These are phyloP conservation scores for Brachypteracias leptosomus DNA, from an alignment of 2,113 vertebrate species.

Conservation along the genomic window DNA sequence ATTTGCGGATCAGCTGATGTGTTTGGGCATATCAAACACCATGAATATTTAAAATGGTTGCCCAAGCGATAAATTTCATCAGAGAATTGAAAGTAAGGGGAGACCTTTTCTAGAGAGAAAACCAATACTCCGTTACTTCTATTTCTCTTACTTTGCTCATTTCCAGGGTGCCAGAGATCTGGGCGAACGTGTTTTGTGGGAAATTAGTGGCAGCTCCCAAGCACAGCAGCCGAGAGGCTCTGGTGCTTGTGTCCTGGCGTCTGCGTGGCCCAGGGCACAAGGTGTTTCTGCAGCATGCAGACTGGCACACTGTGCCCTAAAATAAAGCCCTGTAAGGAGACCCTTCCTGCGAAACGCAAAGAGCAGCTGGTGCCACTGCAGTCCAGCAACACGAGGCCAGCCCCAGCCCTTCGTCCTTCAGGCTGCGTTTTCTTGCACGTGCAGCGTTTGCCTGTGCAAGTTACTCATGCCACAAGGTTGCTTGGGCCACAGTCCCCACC, in stretches of 20 bases:
- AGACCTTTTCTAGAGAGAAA: background rate
- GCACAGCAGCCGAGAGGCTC: background rate
- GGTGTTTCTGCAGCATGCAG: background rate
- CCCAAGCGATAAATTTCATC: background rate
- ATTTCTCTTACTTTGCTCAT: background rate
- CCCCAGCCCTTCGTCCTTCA: fast-evolving
- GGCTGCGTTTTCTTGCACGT: fast-evolving
- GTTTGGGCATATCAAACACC: background rate
- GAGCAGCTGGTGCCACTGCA: fast-evolving
- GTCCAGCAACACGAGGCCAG: fast-evolving
- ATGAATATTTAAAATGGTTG: background rate
- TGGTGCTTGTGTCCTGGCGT: fast-evolving
- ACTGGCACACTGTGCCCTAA: background rate
- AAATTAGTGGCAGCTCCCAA: background rate
- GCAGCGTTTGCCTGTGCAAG: background rate
- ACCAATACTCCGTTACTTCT: background rate
- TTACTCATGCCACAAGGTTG: background rate
- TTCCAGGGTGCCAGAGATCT: background rate
- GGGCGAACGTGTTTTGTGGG: background rate
- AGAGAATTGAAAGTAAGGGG: background rate
- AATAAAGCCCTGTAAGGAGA: background rate
- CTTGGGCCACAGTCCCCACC: fast-evolving
- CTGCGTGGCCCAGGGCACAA: fast-evolving
- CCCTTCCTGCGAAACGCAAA: background rate
- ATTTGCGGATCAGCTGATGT: background rate